Conservation (phyloP, 2,113 vertebrate species). For the Hippopotamus amphibius region DNA sequence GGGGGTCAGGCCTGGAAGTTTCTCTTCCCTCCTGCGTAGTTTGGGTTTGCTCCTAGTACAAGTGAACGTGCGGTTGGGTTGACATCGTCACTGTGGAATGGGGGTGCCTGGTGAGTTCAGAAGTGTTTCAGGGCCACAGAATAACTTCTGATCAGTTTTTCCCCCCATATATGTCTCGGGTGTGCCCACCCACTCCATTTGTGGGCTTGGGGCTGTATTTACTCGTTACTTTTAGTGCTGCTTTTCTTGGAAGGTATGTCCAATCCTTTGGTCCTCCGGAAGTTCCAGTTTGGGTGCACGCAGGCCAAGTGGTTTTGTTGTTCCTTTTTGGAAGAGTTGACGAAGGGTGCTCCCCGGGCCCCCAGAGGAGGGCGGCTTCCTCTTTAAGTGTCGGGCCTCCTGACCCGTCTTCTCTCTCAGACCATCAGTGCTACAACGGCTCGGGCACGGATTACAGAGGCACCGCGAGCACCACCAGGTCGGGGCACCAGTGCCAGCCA, state of each 20-base stretch:
- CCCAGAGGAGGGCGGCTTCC: accelerated
- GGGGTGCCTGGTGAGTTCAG: not conserved
- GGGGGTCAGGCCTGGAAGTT: too few species aligned
- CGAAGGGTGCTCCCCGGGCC: too few species aligned
- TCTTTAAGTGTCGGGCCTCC: not conserved
- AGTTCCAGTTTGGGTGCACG: not conserved
- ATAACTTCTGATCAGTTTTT: not conserved
- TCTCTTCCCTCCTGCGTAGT: accelerated
- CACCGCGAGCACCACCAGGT: conserved; percentile 92
- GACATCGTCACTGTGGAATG: not conserved
- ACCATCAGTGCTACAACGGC: conserved; percentile 96
- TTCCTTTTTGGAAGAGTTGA: too few species aligned
- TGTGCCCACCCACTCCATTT: accelerated
- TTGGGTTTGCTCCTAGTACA: not conserved
- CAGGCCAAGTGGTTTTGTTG: not conserved
- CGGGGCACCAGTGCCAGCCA: conserved; percentile 94
- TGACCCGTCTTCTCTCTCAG: conserved; percentile 79
- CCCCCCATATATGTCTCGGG: not conserved
- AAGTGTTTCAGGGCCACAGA: not conserved
- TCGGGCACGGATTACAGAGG: conserved; percentile 95
- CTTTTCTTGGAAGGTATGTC: not conserved
- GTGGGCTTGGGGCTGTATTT: not conserved
- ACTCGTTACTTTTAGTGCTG: not conserved
- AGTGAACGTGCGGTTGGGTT: not conserved
- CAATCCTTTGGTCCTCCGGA: not conserved